Evolutionary conservation across 2,113 vertebrate species (phyloP).

Genomic region (Paradisaea rubra): DNA sequence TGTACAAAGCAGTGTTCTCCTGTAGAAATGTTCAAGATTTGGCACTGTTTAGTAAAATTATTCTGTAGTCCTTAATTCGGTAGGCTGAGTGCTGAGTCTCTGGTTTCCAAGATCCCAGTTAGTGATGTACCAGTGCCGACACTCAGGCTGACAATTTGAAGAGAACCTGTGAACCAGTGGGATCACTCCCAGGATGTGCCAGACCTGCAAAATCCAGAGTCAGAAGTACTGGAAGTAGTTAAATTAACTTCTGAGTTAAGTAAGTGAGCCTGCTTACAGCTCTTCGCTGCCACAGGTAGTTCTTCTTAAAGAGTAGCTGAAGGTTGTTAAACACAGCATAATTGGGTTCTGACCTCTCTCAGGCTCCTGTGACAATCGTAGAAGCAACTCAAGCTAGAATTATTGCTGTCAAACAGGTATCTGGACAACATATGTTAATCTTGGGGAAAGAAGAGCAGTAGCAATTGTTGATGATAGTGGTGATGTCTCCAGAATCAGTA

Average conservation of each 20-base stretch:
- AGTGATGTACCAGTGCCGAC: not conserved
- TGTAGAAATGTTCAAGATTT: accelerated
- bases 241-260: not conserved
- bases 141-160: not conserved
- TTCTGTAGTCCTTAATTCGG: not conserved
- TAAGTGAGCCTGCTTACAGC: not conserved
- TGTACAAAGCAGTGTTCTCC: not conserved
- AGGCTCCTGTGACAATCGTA: not conserved
- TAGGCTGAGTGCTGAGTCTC: not conserved
- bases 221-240: not conserved
- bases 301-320: not conserved
- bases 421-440: not conserved
- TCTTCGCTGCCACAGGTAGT: not conserved
- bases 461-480: not conserved
- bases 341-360: not conserved
- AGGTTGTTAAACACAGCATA: not conserved
- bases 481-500: not conserved
- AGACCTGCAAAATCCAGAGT: not conserved
- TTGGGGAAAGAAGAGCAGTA: not conserved
- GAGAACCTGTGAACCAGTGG: not conserved
- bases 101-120: not conserved
- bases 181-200: not conserved
- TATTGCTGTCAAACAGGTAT: not conserved
- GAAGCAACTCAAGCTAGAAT: not conserved
- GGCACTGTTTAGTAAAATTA: not conserved